Base-by-base conservation (phyloP, 2,888 invertebrate genomes). In the Drosophila antonietae region DNA sequence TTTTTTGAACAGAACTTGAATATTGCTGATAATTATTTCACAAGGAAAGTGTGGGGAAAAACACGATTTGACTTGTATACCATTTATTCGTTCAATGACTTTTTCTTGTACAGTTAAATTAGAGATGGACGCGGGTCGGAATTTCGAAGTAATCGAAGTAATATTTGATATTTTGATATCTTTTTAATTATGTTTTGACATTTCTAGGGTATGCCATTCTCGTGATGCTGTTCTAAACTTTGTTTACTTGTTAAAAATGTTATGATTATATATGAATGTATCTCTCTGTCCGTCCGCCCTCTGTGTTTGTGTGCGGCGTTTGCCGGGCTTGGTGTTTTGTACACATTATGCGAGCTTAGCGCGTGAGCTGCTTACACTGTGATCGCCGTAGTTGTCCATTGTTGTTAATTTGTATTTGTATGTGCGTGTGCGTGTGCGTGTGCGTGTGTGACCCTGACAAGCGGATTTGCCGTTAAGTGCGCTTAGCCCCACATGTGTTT, bases 381-480 rank as follows among this genome's bases (percentile, higher is more conserved):
- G 71, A 65, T 65, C 63, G 60, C 58, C 39, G 61, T 69, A 65
- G 81, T 68, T 81, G 81, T 65, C 78, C 70, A 68, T 80, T 80
- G 59, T 80, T 69, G 66, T 73, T 37, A 46, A 68, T 52, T 39
- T 56, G 14, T 55, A 8, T 47, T 44, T 66, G 47, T 58, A n/a
- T 71, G 6, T 58, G 33, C 59, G 15, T 68, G 43, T 72, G 62
- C 8, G 12, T 57, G 39, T 61, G 53, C n/a, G n/a, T n/a, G n/a
- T n/a, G n/a, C n/a, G n/a, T n/a, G n/a, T n/a, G n/a, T 72, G 65
- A 71, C 74, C 75, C 60, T 67, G 75, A 73, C 73, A 81, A 86
- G 81, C 83, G 83, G 83, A 83, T 83, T 83, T 83, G 78, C 70
- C 71, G 81, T 69, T 80, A 78, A 73, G 86, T 71, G 74, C 65